Evolutionary conservation across 2,113 vertebrate species (phyloP).

Genomic region (Oxyruncus cristatus): DNA sequence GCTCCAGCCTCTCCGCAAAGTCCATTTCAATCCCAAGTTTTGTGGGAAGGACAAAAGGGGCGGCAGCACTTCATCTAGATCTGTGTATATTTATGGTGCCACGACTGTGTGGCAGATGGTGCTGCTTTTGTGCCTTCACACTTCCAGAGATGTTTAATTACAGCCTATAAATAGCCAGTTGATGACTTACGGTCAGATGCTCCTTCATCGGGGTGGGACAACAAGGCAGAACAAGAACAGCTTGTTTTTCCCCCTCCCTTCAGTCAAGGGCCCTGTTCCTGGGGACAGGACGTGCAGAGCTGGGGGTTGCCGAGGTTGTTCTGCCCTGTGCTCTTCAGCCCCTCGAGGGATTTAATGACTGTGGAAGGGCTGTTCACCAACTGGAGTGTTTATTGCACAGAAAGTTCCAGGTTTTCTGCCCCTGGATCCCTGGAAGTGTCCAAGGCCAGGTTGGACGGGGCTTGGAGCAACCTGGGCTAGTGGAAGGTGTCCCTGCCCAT

Average conservation of each 20-base stretch:
- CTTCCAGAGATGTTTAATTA: constrained; percentile 23
- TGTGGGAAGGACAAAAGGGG: background rate
- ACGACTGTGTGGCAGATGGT: constrained; percentile 23
- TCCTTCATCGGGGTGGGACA: background rate
- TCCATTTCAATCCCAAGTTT: background rate
- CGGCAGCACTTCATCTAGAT: background rate
- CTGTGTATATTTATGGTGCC: background rate
- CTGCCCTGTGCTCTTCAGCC: background rate
- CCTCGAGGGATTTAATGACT: background rate
- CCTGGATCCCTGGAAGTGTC: background rate
- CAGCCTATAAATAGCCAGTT: constrained; percentile 39
- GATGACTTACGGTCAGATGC: background rate
- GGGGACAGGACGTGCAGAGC: background rate
- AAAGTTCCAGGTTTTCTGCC: background rate
- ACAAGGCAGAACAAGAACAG: background rate
- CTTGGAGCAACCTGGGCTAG: background rate
- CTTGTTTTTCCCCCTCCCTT: rapidly evolving
- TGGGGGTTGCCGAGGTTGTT: background rate
- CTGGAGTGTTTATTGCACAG: background rate
- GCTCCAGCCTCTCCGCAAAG: background rate
- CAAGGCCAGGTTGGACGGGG: rapidly evolving
- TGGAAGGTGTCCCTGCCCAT: background rate
- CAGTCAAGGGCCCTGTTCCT: rapidly evolving
- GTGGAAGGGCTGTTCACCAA: background rate
- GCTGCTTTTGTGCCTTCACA: constrained; percentile 28